These are phyloP conservation scores for Oikopleura dioica DNA, from an alignment of 23 tunicate species.

Conservation along the genomic window DNA sequence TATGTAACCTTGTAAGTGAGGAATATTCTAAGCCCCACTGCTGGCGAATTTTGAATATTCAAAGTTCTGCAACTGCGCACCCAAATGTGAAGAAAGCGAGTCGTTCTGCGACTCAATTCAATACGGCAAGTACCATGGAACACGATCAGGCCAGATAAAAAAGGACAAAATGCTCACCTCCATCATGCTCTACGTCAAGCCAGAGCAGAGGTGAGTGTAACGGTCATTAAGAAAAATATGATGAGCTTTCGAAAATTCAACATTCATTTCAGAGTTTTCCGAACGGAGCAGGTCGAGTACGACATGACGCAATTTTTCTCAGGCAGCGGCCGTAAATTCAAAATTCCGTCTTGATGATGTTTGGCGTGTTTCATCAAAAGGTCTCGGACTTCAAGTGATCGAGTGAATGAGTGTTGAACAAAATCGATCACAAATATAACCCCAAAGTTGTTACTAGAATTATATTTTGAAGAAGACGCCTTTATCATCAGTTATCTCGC, in stretches of 20 bases:
- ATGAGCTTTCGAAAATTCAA: background rate
- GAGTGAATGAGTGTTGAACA: too few species aligned
- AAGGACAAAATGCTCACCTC: background rate
- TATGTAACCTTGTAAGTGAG: too few species aligned
- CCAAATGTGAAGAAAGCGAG: background rate
- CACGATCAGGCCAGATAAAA: background rate
- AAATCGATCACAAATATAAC: too few species aligned
- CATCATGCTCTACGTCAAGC: slow-evolving; percentile 1
- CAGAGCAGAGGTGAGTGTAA: slow-evolving; percentile 5
- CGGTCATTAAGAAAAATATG: background rate
- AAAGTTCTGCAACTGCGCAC: background rate
- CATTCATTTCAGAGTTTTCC: background rate
- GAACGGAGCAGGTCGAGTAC: slow-evolving; percentile 9
- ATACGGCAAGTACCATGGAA: background rate
- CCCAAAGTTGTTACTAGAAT: too few species aligned
- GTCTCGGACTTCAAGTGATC: too few species aligned
- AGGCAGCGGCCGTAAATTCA: too few species aligned
- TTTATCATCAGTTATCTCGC: too few species aligned
- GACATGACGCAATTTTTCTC: slow-evolving; percentile 4
- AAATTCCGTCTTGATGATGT: too few species aligned
- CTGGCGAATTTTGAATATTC: background rate
- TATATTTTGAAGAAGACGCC: too few species aligned
- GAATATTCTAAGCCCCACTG: too few species aligned
- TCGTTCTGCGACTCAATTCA: slow-evolving; percentile 2
- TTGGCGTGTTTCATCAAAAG: too few species aligned